Conservation (phyloP, 2,888 invertebrate species). For the Himalopsyche anomala region DNA sequence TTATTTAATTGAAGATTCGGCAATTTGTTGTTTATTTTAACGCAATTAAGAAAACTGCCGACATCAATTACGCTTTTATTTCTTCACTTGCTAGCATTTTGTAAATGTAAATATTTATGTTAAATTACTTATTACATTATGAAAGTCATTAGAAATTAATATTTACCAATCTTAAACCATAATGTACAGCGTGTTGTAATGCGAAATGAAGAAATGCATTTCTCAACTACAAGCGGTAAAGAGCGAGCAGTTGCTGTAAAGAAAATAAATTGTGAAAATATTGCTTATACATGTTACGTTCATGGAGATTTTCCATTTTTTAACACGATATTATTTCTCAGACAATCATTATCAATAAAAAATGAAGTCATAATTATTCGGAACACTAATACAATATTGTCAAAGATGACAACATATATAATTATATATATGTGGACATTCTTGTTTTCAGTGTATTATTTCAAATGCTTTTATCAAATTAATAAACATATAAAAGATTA, state of each 20-base stretch:
- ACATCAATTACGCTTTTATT: conserved; percentile 17
- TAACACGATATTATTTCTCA: background rate
- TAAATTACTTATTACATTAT: conserved; percentile 9
- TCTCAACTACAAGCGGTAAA: conserved; percentile 23
- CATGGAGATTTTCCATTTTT: background rate
- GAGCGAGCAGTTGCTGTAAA: conserved; percentile 5
- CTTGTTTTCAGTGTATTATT: too few species aligned
- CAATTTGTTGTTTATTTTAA: too few species aligned
- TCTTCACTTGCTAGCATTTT: background rate
- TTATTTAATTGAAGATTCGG: too few species aligned
- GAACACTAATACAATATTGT: too few species aligned
- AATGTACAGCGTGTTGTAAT: background rate
- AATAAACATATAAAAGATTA: too few species aligned
- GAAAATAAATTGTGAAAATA: conserved; percentile 27
- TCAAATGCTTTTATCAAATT: too few species aligned
- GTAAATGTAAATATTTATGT: conserved; percentile 10
- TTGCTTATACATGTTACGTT: background rate
- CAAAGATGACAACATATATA: too few species aligned
- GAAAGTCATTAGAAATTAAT: conserved; percentile 35
- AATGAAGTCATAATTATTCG: too few species aligned
- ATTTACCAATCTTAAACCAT: conserved; percentile 12
- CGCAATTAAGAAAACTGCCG: background rate
- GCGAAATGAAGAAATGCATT: conserved; percentile 40
- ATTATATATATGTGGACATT: too few species aligned
- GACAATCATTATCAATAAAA: too few species aligned